phyloP scores from a whole-genome alignment of 2,797 vertebrate genomes.

The Vultur gryphus region DNA sequence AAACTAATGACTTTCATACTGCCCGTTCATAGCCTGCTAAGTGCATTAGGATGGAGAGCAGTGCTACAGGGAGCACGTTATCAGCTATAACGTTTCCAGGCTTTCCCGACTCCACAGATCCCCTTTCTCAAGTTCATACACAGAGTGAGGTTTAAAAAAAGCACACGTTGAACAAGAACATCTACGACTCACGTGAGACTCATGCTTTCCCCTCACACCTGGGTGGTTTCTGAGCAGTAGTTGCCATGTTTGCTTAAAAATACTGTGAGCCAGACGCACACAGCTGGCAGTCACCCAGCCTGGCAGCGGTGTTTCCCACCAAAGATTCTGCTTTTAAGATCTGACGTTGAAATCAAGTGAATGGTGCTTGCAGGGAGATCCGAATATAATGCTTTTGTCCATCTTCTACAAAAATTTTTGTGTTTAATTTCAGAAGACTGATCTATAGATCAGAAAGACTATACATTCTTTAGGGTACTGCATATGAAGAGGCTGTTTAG shows the following conservation, averaged over 20 bases:
- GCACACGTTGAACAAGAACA: fast-evolving
- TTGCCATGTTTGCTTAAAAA: neutral
- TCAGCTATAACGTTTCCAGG: neutral
- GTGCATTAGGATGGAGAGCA: neutral
- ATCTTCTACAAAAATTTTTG: neutral
- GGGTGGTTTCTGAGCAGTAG: neutral
- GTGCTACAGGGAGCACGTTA: neutral
- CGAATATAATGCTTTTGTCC: neutral
- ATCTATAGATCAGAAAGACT: fast-evolving
- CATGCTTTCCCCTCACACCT: fast-evolving
- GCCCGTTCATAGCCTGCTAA: neutral
- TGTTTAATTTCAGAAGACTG: neutral
- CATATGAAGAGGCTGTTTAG: neutral
- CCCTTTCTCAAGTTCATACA: neutral
- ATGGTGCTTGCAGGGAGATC: neutral
- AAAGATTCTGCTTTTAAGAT: neutral
- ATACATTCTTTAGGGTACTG: neutral
- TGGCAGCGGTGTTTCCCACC: neutral
- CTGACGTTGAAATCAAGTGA: neutral
- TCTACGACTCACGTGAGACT: fast-evolving
- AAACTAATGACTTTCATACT: neutral
- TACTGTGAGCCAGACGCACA: neutral
- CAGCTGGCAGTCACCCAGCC: neutral
- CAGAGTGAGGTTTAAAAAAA: neutral
- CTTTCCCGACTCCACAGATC: neutral